A percentile compares a stretch with the other conserved stretches of the same genome.
These are phyloP conservation scores for Neoascia interrupta DNA, from an alignment of 2,888 invertebrate genomes.

Conservation along the genomic window DNA sequence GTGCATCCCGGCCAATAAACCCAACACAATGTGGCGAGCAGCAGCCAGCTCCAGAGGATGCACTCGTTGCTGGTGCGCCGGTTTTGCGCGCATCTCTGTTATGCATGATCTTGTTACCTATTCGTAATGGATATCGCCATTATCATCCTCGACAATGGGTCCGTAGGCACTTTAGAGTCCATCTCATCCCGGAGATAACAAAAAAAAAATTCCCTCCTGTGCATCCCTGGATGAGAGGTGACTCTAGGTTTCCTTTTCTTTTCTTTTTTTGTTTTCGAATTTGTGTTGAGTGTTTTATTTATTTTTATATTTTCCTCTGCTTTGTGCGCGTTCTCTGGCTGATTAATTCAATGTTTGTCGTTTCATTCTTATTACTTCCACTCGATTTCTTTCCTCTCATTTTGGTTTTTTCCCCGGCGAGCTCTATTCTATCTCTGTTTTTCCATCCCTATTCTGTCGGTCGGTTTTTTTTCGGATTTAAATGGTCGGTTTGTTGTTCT, in stretches of 20 bases:
- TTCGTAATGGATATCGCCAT: constrained; percentile 60
- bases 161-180: constrained; percentile 12
- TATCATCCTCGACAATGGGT: constrained; percentile 29
- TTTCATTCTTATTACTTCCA: constrained; percentile 43
- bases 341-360: constrained; percentile 44
- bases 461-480: constrained; percentile 11
- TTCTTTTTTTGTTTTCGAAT: neutral
- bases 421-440: neutral
- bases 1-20: constrained; percentile 28
- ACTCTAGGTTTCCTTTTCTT: constrained; percentile 1
- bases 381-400: constrained; percentile 14
- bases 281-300: constrained; percentile 8
- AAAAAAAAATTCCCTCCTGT: neutral
- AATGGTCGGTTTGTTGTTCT: constrained; percentile 50
- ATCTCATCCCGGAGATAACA: constrained; percentile 4
- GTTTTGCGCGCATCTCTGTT: constrained; percentile 45
- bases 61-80: constrained; percentile 17
- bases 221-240: neutral
- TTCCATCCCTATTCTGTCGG: constrained; percentile 7
- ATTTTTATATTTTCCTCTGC: constrained; percentile 3
- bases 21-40: neutral
- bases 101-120: constrained; percentile 58
- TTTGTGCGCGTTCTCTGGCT: constrained; percentile 7
- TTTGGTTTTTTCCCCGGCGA: neutral
- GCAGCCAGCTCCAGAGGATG: neutral